Percentiles rank a stretch among this genome's conserved stretches.
Conservation (phyloP, 2,888 invertebrate species). For the Stegana nigrithorax region DNA sequence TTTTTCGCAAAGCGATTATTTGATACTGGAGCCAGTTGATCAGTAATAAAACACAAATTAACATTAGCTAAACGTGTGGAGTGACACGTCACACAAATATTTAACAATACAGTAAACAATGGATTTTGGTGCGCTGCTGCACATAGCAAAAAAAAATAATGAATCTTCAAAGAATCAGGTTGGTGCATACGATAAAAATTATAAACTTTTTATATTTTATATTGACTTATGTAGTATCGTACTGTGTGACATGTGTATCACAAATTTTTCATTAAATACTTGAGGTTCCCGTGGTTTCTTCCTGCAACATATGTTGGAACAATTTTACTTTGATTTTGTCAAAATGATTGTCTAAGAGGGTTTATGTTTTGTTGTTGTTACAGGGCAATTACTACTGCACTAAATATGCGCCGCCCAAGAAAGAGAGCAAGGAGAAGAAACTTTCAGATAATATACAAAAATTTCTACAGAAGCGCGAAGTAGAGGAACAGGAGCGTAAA, state of each 20-base stretch:
- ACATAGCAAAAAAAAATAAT: conserved; percentile 75
- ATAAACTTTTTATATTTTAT: background rate
- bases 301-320: too few species aligned
- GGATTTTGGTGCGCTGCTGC: conserved; percentile 75
- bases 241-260: background rate
- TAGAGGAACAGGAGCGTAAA: conserved; percentile 78
- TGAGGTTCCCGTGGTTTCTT: too few species aligned
- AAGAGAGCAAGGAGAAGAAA: conserved; percentile 75
- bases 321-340: too few species aligned
- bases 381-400: conserved; percentile 79
- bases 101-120: too few species aligned
- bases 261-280: too few species aligned
- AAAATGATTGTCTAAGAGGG: background rate
- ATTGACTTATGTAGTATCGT: background rate
- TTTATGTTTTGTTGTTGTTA: conserved; percentile 10
- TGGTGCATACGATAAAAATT: background rate
- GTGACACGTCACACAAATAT: too few species aligned
- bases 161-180: conserved; percentile 65
- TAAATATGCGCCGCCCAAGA: conserved; percentile 85
- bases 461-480: conserved; percentile 84
- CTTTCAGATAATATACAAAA: conserved; percentile 85
- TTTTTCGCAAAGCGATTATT: too few species aligned
- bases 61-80: too few species aligned
- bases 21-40: too few species aligned
- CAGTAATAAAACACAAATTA: too few species aligned